phyloP scores from a whole-genome alignment of 2,888 invertebrate species.

The Scaptomyza flava region DNA sequence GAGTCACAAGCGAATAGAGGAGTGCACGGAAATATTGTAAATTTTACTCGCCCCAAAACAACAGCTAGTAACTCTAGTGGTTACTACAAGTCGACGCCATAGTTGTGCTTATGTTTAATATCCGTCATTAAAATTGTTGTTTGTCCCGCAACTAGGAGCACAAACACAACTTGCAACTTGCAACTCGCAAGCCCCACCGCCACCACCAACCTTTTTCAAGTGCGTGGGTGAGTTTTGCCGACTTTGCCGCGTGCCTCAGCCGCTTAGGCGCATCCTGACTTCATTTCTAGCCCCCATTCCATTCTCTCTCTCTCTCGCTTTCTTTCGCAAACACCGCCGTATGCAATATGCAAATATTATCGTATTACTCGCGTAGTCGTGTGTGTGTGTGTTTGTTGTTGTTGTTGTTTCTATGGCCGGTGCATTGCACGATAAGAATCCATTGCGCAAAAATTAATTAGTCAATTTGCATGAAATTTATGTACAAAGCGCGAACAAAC shows the following conservation, averaged over 20 bases:
- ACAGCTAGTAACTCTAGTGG: conserved; percentile 9
- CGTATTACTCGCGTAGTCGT: background rate
- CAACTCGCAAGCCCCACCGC: no score
- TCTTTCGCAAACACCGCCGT: conserved; percentile 10
- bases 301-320: background rate
- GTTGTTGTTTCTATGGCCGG: conserved; percentile 52
- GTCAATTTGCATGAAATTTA: conserved; percentile 82
- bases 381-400: conserved; percentile 15
- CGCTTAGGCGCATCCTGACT: conserved; percentile 48
- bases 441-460: conserved; percentile 80
- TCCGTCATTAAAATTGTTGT: conserved; percentile 76
- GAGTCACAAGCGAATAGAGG: conserved; percentile 8
- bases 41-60: conserved; percentile 32
- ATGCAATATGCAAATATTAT: conserved; percentile 48
- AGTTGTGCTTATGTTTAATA: conserved; percentile 74
- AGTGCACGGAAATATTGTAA: conserved; percentile 62
- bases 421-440: conserved; percentile 78
- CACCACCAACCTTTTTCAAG: background rate
- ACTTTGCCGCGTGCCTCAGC: conserved; percentile 26
- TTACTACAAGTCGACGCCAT: conserved; percentile 39
- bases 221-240: conserved; percentile 51
- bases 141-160: conserved; percentile 33
- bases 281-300: background rate
- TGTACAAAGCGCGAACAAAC: conserved; percentile 77
- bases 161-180: conserved; percentile 1